phyloP scores from a whole-genome alignment of 2,888 invertebrate genomes.

The Brenthis ino region DNA sequence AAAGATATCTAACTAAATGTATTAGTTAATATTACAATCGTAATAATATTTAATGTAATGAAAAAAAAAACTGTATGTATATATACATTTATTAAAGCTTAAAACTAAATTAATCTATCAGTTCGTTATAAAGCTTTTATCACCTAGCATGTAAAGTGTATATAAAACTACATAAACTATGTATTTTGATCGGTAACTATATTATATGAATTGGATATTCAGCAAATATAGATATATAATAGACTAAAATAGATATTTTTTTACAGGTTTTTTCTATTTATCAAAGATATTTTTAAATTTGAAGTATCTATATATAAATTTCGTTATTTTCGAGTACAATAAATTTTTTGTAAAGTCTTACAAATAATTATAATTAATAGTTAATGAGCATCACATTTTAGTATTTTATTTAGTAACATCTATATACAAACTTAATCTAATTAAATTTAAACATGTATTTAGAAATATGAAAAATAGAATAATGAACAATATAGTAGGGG shows the following conservation, averaged over 20 bases:
- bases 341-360: constrained; percentile 7
- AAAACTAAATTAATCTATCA: constrained; percentile 76
- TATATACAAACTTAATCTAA: constrained; percentile 30
- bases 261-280: background rate
- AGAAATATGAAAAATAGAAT: no score
- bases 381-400: constrained; percentile 72
- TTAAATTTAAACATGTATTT: constrained; percentile 3
- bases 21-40: background rate
- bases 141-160: constrained; percentile 9
- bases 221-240: background rate
- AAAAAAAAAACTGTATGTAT: constrained; percentile 35
- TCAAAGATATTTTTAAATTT: background rate
- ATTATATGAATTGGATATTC: background rate
- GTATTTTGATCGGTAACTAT: constrained; percentile 11
- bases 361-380: constrained; percentile 38
- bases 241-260: background rate
- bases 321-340: background rate
- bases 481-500: no score
- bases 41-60: constrained; percentile 10
- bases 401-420: constrained; percentile 43
- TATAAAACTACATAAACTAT: background rate
- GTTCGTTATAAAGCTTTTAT: constrained; percentile 66
- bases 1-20: no score
- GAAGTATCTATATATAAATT: background rate
- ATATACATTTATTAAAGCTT: constrained; percentile 61